phyloP scores from a whole-genome alignment of 2,888 invertebrate genomes.

The Charanyca ferruginea region DNA sequence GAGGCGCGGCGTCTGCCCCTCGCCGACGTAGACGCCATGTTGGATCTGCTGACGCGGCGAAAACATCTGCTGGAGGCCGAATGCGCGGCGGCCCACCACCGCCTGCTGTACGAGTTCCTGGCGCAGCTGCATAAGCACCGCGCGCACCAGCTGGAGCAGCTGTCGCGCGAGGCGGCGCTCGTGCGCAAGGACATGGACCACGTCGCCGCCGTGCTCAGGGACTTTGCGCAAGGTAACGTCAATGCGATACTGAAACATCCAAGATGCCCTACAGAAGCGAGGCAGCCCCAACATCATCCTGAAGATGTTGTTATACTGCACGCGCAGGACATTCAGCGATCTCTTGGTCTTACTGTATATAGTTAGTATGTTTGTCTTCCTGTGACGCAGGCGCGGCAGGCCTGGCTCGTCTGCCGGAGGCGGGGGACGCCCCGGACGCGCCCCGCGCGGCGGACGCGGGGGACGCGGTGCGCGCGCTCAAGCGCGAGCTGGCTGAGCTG shows the following conservation, averaged over 20 bases:
- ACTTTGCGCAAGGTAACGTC: slow-evolving; percentile 70
- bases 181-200: slow-evolving; percentile 91
- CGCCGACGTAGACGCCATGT: slow-evolving; percentile 95
- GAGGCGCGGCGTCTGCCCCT: slow-evolving; percentile 94
- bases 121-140: slow-evolving; percentile 94
- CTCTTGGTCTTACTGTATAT: too few species aligned
- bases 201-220: slow-evolving; percentile 91
- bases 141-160: slow-evolving; percentile 90
- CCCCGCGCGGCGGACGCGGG: slow-evolving; percentile 43
- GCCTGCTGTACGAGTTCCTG: slow-evolving; percentile 96
- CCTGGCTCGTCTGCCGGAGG: slow-evolving; percentile 75
- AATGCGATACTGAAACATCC: too few species aligned
- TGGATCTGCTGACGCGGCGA: slow-evolving; percentile 95
- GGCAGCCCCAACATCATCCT: too few species aligned
- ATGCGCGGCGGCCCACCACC: slow-evolving; percentile 94
- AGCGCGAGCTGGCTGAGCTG: slow-evolving; percentile 83
- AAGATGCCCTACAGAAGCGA: too few species aligned
- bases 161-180: slow-evolving; percentile 93
- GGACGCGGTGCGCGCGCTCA: slow-evolving; percentile 69
- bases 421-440: slow-evolving; percentile 24
- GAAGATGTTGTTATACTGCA: too few species aligned
- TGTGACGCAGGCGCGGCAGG: slow-evolving; percentile 61
- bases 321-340: too few species aligned
- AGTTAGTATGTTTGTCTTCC: too few species aligned
- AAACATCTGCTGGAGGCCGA: slow-evolving; percentile 96